Conservation (phyloP, 2,797 vertebrate genomes). For the Thalassophryne amazonica region DNA sequence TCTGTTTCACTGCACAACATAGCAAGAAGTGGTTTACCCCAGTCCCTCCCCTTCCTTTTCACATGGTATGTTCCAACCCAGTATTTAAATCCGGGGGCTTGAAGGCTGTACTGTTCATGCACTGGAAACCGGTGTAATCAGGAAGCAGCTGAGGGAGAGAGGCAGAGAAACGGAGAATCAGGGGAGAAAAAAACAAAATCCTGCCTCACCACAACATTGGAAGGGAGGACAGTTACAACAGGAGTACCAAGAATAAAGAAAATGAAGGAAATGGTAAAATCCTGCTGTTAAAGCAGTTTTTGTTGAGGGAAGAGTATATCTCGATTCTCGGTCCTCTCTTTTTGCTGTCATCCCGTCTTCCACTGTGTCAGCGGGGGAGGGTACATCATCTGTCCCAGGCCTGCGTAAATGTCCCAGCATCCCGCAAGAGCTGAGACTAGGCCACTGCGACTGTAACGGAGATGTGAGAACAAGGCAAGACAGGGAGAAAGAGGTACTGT, state of each 20-base stretch:
- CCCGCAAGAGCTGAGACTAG: constrained; percentile 55
- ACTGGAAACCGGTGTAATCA: constrained; percentile 56
- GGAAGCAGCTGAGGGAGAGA: constrained; percentile 58
- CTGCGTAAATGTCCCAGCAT: constrained; percentile 75
- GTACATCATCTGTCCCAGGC: constrained; percentile 61
- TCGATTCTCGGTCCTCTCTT: constrained; percentile 15
- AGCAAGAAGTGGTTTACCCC: constrained; percentile 39
- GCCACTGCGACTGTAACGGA: constrained; percentile 51
- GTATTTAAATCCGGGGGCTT: constrained; percentile 74
- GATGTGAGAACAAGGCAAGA: constrained; percentile 47
- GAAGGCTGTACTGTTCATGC: constrained; percentile 51
- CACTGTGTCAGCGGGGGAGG: constrained; percentile 61
- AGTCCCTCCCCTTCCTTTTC: constrained; percentile 46
- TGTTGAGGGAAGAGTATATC: constrained; percentile 11
- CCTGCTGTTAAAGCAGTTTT: constrained; percentile 18
- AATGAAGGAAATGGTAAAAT: constrained; percentile 4
- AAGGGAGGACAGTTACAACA: constrained; percentile 27
- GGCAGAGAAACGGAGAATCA: constrained; percentile 8
- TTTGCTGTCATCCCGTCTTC: constrained; percentile 57
- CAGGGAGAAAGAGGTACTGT: constrained; percentile 66
- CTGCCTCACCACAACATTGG: constrained; percentile 14
- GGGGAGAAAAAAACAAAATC: constrained; percentile 4
- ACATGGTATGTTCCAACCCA: constrained; percentile 70
- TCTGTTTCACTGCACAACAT: constrained; percentile 58
- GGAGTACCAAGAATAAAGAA: constrained; percentile 21